Percentiles rank a stretch among this genome's conserved stretches.
Conservation (phyloP, 2,888 invertebrate species). For the Salpingus planirostris region DNA sequence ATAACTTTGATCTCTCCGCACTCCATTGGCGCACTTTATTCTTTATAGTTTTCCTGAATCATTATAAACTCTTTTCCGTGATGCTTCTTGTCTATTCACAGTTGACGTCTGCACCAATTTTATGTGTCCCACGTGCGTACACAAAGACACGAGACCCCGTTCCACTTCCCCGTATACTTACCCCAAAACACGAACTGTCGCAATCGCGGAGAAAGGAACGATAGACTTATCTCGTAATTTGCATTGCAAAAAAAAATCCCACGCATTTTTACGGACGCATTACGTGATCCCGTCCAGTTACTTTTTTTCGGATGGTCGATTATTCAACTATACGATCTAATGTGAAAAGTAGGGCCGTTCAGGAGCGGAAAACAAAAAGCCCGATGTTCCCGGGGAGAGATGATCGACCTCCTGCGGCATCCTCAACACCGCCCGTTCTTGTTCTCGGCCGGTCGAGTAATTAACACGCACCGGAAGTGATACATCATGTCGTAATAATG, state of each 20-base stretch:
- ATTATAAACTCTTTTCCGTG: constrained; percentile 26
- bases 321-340: constrained; percentile 20
- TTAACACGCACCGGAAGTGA: constrained; percentile 42
- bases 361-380: constrained; percentile 12
- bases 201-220: too few species aligned
- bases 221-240: too few species aligned
- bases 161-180: too few species aligned
- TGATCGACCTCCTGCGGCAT: constrained; percentile 15
- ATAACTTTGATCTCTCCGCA: constrained; percentile 40
- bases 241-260: too few species aligned
- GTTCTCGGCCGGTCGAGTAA: constrained; percentile 36
- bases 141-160: constrained; percentile 26
- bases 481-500: constrained; percentile 42
- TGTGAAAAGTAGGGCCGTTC: constrained; percentile 18
- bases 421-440: constrained; percentile 25
- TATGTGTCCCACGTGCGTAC: constrained; percentile 38
- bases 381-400: constrained; percentile 15
- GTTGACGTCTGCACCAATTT: constrained; percentile 37
- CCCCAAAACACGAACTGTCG: too few species aligned
- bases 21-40: constrained; percentile 37
- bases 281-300: too few species aligned
- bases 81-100: constrained; percentile 38
- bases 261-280: too few species aligned
- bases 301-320: too few species aligned
- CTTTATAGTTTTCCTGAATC: constrained; percentile 37